Evolutionary conservation across 2,797 vertebrate genomes (phyloP), one percentile per base, ranked within the genome.

Genomic region (Crocodylus rhombifer): DNA sequence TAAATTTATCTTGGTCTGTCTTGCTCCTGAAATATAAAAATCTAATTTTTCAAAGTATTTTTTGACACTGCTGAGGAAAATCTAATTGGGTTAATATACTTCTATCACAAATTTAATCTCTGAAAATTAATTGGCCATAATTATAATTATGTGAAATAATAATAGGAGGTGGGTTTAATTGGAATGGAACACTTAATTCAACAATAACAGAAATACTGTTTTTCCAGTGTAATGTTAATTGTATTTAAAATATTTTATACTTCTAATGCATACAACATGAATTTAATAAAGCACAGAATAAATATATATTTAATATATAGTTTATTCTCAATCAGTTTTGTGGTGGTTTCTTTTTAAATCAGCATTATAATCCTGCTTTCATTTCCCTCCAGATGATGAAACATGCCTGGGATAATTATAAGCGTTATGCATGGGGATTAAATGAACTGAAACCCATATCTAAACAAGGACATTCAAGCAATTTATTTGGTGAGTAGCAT

Each of bases 371-470:
- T 96, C 93, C 93, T 80, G 5, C 93, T 97, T 97, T 97, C 33
- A 6, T 97, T 97, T 98, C 90, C 95, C 91, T 77, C 63, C 98
- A 99, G 99, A 99, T 99, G 99, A 99, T 99, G 99, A 99, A 99
- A 97, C 98, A 99, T 97, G 98, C 99, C 89, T 99, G 99, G 99
- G 98, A 98, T 98, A 99, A 99, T 98, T 99, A 99, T 97, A 98
- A 99, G 95, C 98, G 86, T 95, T 99, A 99, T 65, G 99, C 99
- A 76, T 99, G 99, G 99, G 99, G 99, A 97, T 98, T 98, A 98
- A 99, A 99, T 97, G 99, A 99, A 97, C 98, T 99, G 96, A 98
- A 99, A 95, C 99, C 99, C 30, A 96, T 99, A 98, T 99, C 99
- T 94, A 99, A 99, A 98, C 98, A 99, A 98, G 99, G 99, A 96